A percentile compares a stretch with the other conserved stretches of the same genome.
These are phyloP conservation scores for Scelioninae gen. 2 DNA, from an alignment of 2,888 invertebrate genomes.

Conservation along the genomic window DNA sequence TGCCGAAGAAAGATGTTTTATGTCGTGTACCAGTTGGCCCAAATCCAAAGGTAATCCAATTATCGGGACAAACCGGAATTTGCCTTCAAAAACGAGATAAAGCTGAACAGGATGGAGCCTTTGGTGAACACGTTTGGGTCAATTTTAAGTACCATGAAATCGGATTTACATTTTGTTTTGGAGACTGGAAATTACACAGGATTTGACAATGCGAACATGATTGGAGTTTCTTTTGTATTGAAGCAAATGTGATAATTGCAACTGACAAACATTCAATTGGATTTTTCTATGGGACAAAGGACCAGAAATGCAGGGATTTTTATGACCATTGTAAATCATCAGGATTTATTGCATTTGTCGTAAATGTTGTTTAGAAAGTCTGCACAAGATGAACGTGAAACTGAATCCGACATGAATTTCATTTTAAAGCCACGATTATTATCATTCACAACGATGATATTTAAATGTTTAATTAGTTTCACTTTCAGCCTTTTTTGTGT, in stretches of 20 bases:
- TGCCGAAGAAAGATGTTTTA: no score
- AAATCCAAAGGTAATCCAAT: no score
- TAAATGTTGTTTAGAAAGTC: constrained; percentile 30
- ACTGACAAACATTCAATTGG: neutral
- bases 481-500: constrained; percentile 8
- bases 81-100: no score
- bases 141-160: neutral
- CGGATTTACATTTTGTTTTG: no score
- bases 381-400: constrained; percentile 19
- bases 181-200: no score
- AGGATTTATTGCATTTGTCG: constrained; percentile 35
- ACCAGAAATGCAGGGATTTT: constrained; percentile 12
- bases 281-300: constrained; percentile 16
- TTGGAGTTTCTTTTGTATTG: no score
- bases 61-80: no score
- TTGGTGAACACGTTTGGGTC: neutral
- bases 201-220: no score
- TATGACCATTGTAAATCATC: constrained; percentile 12
- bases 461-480: constrained; percentile 18
- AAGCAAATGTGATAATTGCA: no score
- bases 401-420: constrained; percentile 19
- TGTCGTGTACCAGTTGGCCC: no score
- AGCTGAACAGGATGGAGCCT: no score
- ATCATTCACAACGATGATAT: constrained; percentile 23
- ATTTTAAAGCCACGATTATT: constrained; percentile 15